Evolutionary conservation across 2,797 vertebrate species (phyloP), one percentile per base, ranked within the genome.

Genomic region (Danionella dracula): DNA sequence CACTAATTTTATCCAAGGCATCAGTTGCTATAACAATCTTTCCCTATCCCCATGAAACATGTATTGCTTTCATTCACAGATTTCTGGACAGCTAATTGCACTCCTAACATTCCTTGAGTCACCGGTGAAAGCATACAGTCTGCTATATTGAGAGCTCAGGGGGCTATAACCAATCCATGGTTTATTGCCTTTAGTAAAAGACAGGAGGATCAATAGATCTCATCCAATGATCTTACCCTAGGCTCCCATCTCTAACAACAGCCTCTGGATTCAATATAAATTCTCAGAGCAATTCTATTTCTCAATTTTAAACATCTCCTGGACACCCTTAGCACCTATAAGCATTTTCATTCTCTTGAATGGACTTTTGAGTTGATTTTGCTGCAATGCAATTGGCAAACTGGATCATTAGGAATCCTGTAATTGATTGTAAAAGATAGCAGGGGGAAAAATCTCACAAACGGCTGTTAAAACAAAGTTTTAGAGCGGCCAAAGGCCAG

Each of bases 151-250:
- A 62, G 64, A 51, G 66, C 46, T 51, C 12, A 13, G 60, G 40
- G 62, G 54, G 58, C 51, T 55, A 51, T 70, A 66, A 75, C 61
- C 56, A 60, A 72, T 77, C 61, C 37, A 16, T 45, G 48, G 46
- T 46, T 66, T 53, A 32, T 32, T 32, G 27, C 40, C 23, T 44
- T 58, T 44, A 48, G 65, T 55, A 45, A 37, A 63, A 51, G 19
- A 42, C 17, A 12, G 2, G 12, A 15, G 21, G 62, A 70, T 81
- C 65, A 17, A 79, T 78, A 73, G 50, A 61, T 70, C 62, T 78
- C 65, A 35, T 50, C 17, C 29, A 60, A 46, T 66, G 57, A 75
- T 66, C 50, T 54, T 19, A 10, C 56, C 21, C 31, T 15, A 42
- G 41, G 61, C 57, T 35, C 44, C 58, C 60, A 45, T 55, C 61